A percentile compares a stretch with the other conserved stretches of the same genome.
Conservation (phyloP, 2,888 invertebrate genomes). For the Pycnomerus fuliginosus region DNA sequence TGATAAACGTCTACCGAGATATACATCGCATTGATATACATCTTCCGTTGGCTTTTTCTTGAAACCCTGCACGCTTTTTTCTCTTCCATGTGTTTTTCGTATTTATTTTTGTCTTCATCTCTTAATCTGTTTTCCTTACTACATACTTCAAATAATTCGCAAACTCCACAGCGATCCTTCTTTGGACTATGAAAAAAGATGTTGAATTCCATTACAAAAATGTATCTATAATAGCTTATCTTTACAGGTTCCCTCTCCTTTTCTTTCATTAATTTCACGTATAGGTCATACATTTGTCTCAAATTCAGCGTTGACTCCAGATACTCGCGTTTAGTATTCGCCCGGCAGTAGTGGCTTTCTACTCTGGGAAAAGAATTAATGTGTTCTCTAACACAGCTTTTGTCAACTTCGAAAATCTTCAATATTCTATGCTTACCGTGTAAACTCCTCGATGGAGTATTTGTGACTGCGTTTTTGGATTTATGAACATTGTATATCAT, state of each 20-base stretch:
- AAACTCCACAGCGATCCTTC: constrained; percentile 5
- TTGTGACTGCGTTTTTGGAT: too few relatives aligned
- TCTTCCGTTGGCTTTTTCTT: too few relatives aligned
- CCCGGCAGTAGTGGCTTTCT: not conserved
- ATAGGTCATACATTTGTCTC: constrained; percentile 1
- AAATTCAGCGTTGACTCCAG: not conserved
- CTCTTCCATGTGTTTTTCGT: constrained; percentile 8
- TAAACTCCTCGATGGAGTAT: too few relatives aligned
- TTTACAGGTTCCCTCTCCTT: not conserved
- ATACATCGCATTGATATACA: too few relatives aligned
- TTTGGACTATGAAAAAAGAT: constrained; percentile 1
- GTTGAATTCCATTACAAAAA: constrained; percentile 1
- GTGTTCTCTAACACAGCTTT: not conserved
- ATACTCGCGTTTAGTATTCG: not conserved
- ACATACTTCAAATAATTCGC: constrained; percentile 4
- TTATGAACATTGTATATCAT: too few relatives aligned
- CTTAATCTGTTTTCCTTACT: constrained; percentile 4
- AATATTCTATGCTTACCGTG: too few relatives aligned
- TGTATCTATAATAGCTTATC: constrained; percentile 1
- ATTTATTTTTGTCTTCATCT: constrained; percentile 3
- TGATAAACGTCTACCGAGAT: too few relatives aligned
- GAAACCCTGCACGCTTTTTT: constrained; percentile 4
- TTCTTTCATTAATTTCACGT: not conserved
- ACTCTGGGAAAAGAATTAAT: not conserved
- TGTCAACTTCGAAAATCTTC: not conserved